These are phyloP conservation scores for Scaptomyza reducta DNA, from an alignment of 2,888 invertebrate genomes.

Conservation along the genomic window DNA sequence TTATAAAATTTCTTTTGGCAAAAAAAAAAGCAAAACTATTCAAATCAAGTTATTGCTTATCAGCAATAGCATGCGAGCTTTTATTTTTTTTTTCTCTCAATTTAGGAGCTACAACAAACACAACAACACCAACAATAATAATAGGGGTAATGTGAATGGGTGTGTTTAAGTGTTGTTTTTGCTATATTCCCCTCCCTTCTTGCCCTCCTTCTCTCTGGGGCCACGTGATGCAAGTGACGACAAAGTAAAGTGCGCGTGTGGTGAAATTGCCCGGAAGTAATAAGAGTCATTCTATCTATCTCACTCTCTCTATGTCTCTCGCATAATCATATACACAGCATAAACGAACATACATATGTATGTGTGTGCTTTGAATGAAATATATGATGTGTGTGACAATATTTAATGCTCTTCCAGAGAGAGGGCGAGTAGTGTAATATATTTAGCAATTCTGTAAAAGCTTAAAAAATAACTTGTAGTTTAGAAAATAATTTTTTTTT, in stretches of 20 bases:
- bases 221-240: slow-evolving; percentile 38
- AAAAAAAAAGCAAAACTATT: neutral
- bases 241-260: slow-evolving; percentile 17
- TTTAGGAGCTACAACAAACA: neutral
- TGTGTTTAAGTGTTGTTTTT: neutral
- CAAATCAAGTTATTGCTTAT: slow-evolving; percentile 10
- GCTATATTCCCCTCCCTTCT: neutral
- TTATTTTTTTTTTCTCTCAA: neutral
- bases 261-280: slow-evolving; percentile 32
- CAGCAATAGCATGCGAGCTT: slow-evolving; percentile 9
- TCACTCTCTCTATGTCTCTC: neutral
- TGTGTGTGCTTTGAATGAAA: slow-evolving; percentile 13
- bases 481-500: too few species aligned
- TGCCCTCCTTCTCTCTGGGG: neutral
- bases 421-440: neutral
- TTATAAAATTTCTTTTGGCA: neutral
- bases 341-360: slow-evolving; percentile 11
- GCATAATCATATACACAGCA: slow-evolving; percentile 17
- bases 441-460: too few species aligned
- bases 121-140: neutral
- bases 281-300: slow-evolving; percentile 8
- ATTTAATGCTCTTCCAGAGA: slow-evolving; percentile 1
- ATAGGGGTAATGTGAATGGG: neutral
- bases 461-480: too few species aligned
- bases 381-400: slow-evolving; percentile 11